Percentiles rank a stretch among this genome's conserved stretches.
These are phyloP conservation scores for Crocuta crocuta DNA, from an alignment of 2,113 vertebrate species.

Conservation along the genomic window DNA sequence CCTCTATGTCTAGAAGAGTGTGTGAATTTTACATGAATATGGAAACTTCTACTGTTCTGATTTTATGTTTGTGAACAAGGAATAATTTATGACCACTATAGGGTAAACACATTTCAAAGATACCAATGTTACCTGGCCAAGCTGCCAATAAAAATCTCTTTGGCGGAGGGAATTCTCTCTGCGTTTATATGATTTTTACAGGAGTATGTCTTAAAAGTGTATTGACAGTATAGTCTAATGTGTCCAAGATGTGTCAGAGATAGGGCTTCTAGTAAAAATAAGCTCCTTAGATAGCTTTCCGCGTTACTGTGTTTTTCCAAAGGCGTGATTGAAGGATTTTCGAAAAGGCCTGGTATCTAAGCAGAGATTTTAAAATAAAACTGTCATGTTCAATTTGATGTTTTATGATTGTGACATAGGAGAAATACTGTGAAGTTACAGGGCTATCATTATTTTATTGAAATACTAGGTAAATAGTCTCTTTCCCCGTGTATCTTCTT, in stretches of 20 bases:
- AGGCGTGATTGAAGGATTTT: conserved; percentile 70
- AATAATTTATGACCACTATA: neutral
- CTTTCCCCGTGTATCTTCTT: conserved; percentile 41
- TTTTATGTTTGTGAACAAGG: conserved; percentile 17
- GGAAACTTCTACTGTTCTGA: neutral
- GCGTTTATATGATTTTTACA: conserved; percentile 33
- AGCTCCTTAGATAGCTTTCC: conserved; percentile 37
- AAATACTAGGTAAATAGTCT: conserved; percentile 60
- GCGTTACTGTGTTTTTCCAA: conserved; percentile 6
- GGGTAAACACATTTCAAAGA: conserved; percentile 22
- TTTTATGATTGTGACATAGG: conserved; percentile 60
- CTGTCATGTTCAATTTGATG: conserved; percentile 65
- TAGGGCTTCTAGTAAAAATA: conserved; percentile 28
- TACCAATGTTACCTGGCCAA: neutral
- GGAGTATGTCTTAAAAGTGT: neutral
- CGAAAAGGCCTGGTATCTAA: conserved; percentile 59
- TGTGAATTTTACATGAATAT: conserved; percentile 10
- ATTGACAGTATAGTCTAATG: neutral
- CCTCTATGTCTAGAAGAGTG: neutral
- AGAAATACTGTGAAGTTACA: conserved; percentile 50
- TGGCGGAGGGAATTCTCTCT: neutral
- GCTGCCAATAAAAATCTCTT: conserved; percentile 45
- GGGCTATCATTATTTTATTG: conserved; percentile 69
- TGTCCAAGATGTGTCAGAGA: conserved; percentile 8
- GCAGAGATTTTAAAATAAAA: conserved; percentile 67